phyloP scores from a whole-genome alignment of 2,797 vertebrate species.

The Tolypeutes matacus region DNA sequence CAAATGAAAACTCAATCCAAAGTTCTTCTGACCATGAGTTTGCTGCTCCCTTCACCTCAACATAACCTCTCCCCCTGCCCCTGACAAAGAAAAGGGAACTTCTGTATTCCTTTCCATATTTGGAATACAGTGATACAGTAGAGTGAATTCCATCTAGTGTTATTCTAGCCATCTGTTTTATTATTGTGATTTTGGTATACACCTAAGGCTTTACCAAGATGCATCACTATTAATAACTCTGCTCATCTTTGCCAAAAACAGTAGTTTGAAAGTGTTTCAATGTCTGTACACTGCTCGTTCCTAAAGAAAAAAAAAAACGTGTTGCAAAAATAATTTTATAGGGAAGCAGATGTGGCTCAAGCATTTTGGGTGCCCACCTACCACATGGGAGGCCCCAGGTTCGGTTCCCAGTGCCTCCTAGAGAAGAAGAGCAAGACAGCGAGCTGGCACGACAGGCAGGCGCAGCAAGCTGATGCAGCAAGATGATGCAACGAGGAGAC shows the following conservation, averaged over 20 bases:
- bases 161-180: neutral
- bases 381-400: too few relatives aligned
- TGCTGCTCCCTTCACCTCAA: neutral
- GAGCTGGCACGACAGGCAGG: too few relatives aligned
- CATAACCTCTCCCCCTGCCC: neutral
- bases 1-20: neutral
- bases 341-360: too few relatives aligned
- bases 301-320: neutral
- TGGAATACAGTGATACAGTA: neutral
- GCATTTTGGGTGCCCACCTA: too few relatives aligned
- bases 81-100: neutral
- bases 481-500: too few relatives aligned
- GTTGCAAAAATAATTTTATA: neutral
- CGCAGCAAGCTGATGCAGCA: too few relatives aligned
- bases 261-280: neutral
- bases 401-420: too few relatives aligned
- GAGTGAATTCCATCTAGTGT: neutral
- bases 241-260: neutral
- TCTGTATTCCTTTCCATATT: neutral
- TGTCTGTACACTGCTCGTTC: neutral
- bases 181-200: neutral
- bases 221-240: neutral
- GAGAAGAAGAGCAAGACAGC: too few relatives aligned
- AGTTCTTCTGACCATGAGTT: neutral
- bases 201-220: neutral